Percentiles rank a stretch among this genome's conserved stretches.
These are phyloP conservation scores for Drosophila ananassae DNA, from an alignment of 1,140 invertebrate genomes.

Conservation along the genomic window DNA sequence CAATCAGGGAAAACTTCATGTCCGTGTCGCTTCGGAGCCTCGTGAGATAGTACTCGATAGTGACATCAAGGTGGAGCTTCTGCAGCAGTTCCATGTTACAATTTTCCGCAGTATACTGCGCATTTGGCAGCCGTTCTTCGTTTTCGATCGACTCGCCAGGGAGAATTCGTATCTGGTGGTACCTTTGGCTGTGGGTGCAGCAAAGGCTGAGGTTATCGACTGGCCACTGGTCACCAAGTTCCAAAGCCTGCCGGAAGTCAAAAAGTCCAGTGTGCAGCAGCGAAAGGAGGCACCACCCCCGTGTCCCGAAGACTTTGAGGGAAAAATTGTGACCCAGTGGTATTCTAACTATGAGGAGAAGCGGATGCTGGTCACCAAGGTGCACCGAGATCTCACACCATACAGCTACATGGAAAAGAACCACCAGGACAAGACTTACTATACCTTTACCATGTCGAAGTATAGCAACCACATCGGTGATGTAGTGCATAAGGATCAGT, in stretches of 20 bases:
- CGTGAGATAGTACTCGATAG: conserved; percentile 85
- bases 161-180: conserved; percentile 91
- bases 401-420: conserved; percentile 91
- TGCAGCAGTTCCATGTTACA: conserved; percentile 87
- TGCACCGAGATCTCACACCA: conserved; percentile 92
- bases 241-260: conserved; percentile 43
- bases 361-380: conserved; percentile 93
- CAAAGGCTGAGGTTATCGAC: conserved; percentile 18
- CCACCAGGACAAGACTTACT: conserved; percentile 88
- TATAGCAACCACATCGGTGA: conserved; percentile 86
- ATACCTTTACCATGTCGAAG: conserved; percentile 92
- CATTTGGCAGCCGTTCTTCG: conserved; percentile 91
- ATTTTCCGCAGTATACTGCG: conserved; percentile 88
- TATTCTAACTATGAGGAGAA: conserved; percentile 89
- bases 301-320: conserved; percentile 86
- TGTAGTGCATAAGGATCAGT: conserved; percentile 90
- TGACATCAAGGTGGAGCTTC: conserved; percentile 84
- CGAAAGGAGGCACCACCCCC: conserved; percentile 86
- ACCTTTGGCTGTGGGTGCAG: conserved; percentile 84
- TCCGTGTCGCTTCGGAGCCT: conserved; percentile 85
- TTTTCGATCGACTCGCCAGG: conserved; percentile 87
- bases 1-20: conserved; percentile 90
- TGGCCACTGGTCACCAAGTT: conserved; percentile 85
- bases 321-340: conserved; percentile 93
- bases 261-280: conserved; percentile 83